phyloP scores from a whole-genome alignment of 2,888 invertebrate species.

The Tetragonula carbonaria region DNA sequence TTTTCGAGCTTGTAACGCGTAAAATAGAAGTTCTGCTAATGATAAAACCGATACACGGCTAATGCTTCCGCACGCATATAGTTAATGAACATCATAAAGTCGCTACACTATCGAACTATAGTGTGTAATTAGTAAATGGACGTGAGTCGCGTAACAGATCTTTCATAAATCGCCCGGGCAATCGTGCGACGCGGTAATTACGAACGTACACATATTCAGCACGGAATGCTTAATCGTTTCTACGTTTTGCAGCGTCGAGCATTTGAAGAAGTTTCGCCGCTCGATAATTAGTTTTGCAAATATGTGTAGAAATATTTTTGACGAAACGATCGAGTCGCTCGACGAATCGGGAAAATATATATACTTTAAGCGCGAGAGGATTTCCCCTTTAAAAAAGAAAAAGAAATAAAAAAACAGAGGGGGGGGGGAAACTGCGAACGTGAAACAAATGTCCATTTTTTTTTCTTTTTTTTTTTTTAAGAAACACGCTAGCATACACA shows the following conservation, averaged over 20 bases:
- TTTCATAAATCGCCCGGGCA: conserved; percentile 27
- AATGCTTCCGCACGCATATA: conserved; percentile 17
- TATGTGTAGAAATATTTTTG: not conserved
- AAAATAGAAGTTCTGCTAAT: conserved; percentile 52
- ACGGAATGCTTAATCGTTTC: conserved; percentile 17
- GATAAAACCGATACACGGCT: conserved; percentile 50
- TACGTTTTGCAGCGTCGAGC: not conserved
- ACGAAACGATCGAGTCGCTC: too few species aligned
- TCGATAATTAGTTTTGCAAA: not conserved
- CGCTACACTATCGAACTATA: conserved; percentile 45
- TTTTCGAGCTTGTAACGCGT: conserved; percentile 11
- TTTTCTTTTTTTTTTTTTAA: not conserved
- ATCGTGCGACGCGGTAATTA: not conserved
- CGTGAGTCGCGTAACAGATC: conserved; percentile 34
- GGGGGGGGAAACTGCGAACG: not conserved
- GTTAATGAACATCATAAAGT: conserved; percentile 59
- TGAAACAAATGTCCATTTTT: not conserved
- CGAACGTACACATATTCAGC: not conserved
- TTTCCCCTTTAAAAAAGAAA: not conserved
- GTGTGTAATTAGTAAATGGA: conserved; percentile 55
- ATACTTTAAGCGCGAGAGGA: not conserved
- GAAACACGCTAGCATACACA: not conserved
- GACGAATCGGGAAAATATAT: not conserved
- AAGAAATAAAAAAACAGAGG: not conserved
- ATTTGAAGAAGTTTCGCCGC: not conserved